A percentile compares a stretch with the other conserved stretches of the same genome.
Evolutionary conservation across 2,797 vertebrate species (phyloP).

Genomic region (Sebastes umbrosus): DNA sequence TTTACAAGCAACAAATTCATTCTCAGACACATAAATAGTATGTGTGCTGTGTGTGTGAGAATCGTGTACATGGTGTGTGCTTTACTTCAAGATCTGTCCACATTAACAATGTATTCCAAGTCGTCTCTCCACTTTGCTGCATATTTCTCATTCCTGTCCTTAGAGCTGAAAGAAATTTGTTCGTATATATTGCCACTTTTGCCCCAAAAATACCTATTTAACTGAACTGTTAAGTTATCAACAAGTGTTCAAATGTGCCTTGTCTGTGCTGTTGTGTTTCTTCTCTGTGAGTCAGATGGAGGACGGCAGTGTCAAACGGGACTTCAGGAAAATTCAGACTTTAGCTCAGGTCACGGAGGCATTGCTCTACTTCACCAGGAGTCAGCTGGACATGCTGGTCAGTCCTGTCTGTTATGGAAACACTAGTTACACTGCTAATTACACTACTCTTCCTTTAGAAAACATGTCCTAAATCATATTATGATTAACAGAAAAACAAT

Average conservation of each 20-base stretch:
- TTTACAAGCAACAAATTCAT: background rate
- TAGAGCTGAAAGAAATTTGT: background rate
- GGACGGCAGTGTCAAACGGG: slow-evolving; percentile 69
- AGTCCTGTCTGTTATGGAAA: slow-evolving; percentile 49
- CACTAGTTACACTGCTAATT: background rate
- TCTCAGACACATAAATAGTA: background rate
- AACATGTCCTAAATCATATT: background rate
- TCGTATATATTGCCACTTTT: background rate
- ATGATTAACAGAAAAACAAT: background rate
- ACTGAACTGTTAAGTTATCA: background rate
- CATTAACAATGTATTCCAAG: background rate
- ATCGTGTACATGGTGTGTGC: background rate
- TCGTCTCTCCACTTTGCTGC: background rate
- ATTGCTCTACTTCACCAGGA: slow-evolving; percentile 84
- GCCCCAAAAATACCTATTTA: background rate
- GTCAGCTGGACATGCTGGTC: slow-evolving; percentile 82
- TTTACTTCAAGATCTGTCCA: background rate
- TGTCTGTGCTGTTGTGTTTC: background rate
- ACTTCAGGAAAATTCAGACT: slow-evolving; percentile 85
- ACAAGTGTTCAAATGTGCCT: background rate
- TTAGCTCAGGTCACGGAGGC: slow-evolving; percentile 82
- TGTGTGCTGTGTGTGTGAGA: background rate
- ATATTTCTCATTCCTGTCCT: background rate
- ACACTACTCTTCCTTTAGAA: background rate
- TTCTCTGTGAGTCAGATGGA: slow-evolving; percentile 70